phyloP scores from a whole-genome alignment of 2,113 vertebrate species.

The Physeter macrocephalus region DNA sequence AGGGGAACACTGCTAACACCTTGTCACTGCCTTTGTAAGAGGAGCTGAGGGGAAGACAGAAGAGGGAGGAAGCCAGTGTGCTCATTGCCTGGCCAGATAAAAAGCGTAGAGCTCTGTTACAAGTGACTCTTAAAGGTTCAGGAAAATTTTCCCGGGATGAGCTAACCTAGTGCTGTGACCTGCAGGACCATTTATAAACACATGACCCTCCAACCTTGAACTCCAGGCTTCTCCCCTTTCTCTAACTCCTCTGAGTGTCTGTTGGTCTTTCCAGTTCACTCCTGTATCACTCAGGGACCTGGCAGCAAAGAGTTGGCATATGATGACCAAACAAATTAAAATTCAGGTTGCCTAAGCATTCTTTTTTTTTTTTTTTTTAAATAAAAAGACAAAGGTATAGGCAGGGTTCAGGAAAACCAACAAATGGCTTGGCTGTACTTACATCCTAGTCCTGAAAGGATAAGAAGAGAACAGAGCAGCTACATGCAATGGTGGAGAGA shows the following conservation, averaged over 20 bases:
- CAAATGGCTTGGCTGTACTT: not conserved
- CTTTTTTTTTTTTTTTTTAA: not conserved
- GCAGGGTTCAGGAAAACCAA: not conserved
- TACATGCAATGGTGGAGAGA: not conserved
- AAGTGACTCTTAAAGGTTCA: not conserved
- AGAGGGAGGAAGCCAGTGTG: not conserved
- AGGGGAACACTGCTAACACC: not conserved
- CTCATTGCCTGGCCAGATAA: not conserved
- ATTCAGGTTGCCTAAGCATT: not conserved
- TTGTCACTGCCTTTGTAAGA: not conserved
- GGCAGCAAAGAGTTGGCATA: not conserved
- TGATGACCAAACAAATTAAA: not conserved
- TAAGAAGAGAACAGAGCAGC: accelerated
- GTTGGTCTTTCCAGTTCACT: not conserved
- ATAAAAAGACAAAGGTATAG: not conserved
- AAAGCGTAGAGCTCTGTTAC: not conserved
- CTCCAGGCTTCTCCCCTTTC: not conserved
- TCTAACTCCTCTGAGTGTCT: not conserved
- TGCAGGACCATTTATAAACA: not conserved
- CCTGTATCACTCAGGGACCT: too few species aligned
- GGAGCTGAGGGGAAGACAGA: accelerated
- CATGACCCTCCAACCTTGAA: not conserved
- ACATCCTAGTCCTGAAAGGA: accelerated
- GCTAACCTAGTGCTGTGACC: not conserved
- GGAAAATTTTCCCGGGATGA: not conserved